Evolutionary conservation across 2,113 vertebrate species (phyloP).

Genomic region (Orycteropus afer): DNA sequence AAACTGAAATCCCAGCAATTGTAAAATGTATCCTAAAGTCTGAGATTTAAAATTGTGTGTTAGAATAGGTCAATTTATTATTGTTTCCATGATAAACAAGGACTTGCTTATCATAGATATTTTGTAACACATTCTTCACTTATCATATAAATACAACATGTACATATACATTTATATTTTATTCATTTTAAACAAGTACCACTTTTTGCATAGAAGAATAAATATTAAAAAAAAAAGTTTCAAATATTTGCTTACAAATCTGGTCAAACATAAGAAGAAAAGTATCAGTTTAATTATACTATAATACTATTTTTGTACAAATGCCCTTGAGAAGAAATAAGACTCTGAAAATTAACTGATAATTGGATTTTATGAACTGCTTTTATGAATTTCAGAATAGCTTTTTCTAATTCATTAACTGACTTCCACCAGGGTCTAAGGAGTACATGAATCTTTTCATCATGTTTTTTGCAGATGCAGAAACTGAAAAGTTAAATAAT

Average conservation of each 20-base stretch:
- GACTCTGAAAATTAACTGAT: background rate
- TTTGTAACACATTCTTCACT: background rate
- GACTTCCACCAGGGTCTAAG: background rate
- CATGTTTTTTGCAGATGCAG: background rate
- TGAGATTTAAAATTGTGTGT: background rate
- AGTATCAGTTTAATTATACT: background rate
- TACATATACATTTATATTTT: background rate
- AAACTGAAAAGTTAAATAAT: slow-evolving; percentile 28
- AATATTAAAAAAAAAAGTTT: background rate
- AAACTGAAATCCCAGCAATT: background rate
- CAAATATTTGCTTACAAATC: background rate
- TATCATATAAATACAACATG: background rate
- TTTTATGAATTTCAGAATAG: slow-evolving; percentile 39
- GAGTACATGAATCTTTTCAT: background rate
- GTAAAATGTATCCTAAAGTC: background rate
- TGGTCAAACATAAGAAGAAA: slow-evolving; percentile 5
- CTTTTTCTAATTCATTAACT: slow-evolving; percentile 36
- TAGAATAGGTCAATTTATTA: background rate
- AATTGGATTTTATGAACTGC: slow-evolving; percentile 45
- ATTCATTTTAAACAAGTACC: background rate
- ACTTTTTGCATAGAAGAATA: background rate
- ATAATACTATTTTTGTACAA: background rate
- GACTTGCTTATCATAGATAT: background rate
- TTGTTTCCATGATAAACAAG: background rate
- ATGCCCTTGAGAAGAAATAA: slow-evolving; percentile 8